Conservation (phyloP, 2,113 vertebrate genomes). For the Carettochelys insculpta region DNA sequence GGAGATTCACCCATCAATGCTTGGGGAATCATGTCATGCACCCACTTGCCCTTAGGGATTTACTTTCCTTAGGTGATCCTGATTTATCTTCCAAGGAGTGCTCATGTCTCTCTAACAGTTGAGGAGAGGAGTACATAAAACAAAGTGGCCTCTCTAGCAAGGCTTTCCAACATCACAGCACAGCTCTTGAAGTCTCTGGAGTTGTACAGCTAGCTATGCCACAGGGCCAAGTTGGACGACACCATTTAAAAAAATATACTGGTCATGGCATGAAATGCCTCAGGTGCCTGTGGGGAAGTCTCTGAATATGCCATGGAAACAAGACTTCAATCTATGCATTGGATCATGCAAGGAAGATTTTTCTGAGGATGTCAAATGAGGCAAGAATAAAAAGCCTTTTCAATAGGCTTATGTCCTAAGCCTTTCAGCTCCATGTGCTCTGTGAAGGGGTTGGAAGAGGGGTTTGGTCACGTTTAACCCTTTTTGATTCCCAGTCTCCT, state of each 20-base stretch:
- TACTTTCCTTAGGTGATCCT: not conserved
- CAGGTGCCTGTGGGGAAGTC: slow-evolving; percentile 1
- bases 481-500: not conserved
- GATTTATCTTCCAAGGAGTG: not conserved
- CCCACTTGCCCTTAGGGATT: not conserved
- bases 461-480: slow-evolving; percentile 55
- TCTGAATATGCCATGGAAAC: not conserved
- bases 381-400: slow-evolving; percentile 70
- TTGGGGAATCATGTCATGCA: not conserved
- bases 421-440: slow-evolving; percentile 53
- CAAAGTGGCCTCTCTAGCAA: not conserved
- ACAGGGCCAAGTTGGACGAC: not conserved
- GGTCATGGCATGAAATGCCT: slow-evolving; percentile 14
- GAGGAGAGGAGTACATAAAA: not conserved
- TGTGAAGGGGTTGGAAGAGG: slow-evolving; percentile 34
- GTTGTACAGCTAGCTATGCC: not conserved
- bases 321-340: slow-evolving; percentile 22
- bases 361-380: slow-evolving; percentile 43
- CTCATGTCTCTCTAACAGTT: not conserved
- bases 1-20: not conserved
- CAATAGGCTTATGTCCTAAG: slow-evolving; percentile 71
- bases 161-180: not conserved
- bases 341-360: slow-evolving; percentile 50
- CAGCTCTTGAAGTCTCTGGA: not conserved
- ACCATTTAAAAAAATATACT: not conserved